Evolutionary conservation across 2,113 vertebrate genomes (phyloP), one percentile per base, ranked within the genome.

Genomic region (Acanthisitta chloris): DNA sequence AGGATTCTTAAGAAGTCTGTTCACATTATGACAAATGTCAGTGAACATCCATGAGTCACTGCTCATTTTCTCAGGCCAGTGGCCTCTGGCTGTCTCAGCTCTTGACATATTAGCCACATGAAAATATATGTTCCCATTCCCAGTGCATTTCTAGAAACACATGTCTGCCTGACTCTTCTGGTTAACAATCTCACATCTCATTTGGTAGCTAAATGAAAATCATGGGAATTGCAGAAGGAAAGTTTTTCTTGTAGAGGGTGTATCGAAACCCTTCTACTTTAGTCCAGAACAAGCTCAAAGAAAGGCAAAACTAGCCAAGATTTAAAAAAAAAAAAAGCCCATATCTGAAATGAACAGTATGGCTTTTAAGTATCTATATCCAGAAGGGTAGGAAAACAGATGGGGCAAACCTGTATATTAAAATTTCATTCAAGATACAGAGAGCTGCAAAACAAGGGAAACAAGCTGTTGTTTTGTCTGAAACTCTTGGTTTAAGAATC

Each of bases 11-110:
- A 55, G 71, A 70, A 94, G 23, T 93, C 80, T 86, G 33, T 52
- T 94, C 91, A 80, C 40, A 86, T 97, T 96, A 86, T 66, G 59
- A 91, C 38, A 97, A 97, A 96, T 96, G 92, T 96, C 96, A 96
- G 34, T 73, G 96, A 91, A 95, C 61, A 88, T 84, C 89, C 54
- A 67, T 73, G 89, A 95, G 64, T 94, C 76, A 90, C 55, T 73
- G 89, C 31, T 92, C 79, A 92, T 92, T 90, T 81, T 45, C 57
- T 69, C 62, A 88, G 88, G 76, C 79, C 86, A 64, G 58, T 38
- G 64, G 92, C 88, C 92, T 94, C 78, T 86, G 81, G 81, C 71
- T 78, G 45, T 52, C 42, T 76, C 91, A 92, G 38, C 46, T 94
- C 57, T 71, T 95, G 61, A 88, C 62, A 62, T 65, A 86, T 79